Base-by-base conservation (phyloP, 2,888 invertebrate species). In the Leptothorax acervorum region DNA sequence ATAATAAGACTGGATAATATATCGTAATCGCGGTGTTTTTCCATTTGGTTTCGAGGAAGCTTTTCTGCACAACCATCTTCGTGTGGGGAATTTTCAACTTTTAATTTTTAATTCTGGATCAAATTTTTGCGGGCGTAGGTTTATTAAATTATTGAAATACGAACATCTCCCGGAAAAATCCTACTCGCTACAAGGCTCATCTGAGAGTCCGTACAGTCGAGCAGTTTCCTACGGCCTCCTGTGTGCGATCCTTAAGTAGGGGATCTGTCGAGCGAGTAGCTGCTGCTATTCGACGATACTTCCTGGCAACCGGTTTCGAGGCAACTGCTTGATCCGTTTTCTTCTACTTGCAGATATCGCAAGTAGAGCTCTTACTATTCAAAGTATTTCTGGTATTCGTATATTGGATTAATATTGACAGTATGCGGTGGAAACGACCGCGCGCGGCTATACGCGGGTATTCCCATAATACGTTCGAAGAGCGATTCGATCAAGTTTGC, bases 261-360 rank as follows among this genome's bases (percentile, higher is more conserved):
- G 88, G 90, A 89, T 89, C 88, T 86, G 84, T 90, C 86, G 89
- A 66, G 83, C 83, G 78, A 82, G 82, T 82, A 82, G 85, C 45
- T 23, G 79, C 79, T 74, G 82, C 85, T 88, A 88, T 79, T 83
- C 83, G 82, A 81, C 68, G 78, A 83, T 71, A 85, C 89, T 90
- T 90, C 89, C 90, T 90, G 88, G 88, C 88, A 90, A 90, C 90
- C 90, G 90, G 90, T 90, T 90, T 88, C 86, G 79, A 55, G 79
- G 86, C 85, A 85, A 90, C 87, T 87, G 86, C 90, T 87, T 82
- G 90, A 90, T 90, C 90, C 90, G 88, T 90, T 90, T 90, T 91
- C 83, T 90, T 90, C 90, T 55, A 55, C 85, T 84, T 71, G 88
- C 84, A 84, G 86, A 88, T 90, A 90, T 90, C 87, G 87, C 78